Percentiles rank a stretch among this genome's conserved stretches.
Conservation (phyloP, 2,113 vertebrate species). For the Gnathonemus echidnorhynchus region DNA sequence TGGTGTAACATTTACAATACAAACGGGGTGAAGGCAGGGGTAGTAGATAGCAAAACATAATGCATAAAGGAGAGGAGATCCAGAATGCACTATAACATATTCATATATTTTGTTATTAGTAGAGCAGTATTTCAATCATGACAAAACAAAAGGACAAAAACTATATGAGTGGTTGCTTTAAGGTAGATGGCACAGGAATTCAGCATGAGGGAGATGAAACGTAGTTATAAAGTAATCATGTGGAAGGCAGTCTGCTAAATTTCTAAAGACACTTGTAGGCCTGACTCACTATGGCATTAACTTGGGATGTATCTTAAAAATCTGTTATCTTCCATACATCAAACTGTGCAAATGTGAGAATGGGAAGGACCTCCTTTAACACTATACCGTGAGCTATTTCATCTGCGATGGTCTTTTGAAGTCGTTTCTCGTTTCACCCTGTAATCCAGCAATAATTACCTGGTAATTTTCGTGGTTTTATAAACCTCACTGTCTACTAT, state of each 20-base stretch:
- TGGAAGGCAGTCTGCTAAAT: background rate
- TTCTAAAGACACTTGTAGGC: background rate
- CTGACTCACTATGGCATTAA: background rate
- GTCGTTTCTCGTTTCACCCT: background rate
- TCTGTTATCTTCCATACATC: background rate
- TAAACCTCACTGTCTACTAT: no score
- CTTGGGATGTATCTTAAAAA: background rate
- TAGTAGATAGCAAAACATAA: background rate
- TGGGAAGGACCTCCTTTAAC: background rate
- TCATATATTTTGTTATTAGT: background rate
- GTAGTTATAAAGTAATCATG: background rate
- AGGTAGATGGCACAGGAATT: background rate
- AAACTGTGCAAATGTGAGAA: background rate
- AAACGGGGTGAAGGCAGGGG: background rate
- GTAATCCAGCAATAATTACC: background rate
- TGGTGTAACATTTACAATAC: background rate
- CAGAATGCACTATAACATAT: background rate
- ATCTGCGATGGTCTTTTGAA: background rate
- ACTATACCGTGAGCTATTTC: background rate
- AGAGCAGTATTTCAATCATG: background rate
- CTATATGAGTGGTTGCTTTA: background rate
- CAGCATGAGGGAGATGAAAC: background rate
- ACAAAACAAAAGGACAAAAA: background rate
- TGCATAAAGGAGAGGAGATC: background rate
- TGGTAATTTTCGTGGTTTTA: background rate